phyloP scores from a whole-genome alignment of 2,888 invertebrate species.

The Ophion costatus region DNA sequence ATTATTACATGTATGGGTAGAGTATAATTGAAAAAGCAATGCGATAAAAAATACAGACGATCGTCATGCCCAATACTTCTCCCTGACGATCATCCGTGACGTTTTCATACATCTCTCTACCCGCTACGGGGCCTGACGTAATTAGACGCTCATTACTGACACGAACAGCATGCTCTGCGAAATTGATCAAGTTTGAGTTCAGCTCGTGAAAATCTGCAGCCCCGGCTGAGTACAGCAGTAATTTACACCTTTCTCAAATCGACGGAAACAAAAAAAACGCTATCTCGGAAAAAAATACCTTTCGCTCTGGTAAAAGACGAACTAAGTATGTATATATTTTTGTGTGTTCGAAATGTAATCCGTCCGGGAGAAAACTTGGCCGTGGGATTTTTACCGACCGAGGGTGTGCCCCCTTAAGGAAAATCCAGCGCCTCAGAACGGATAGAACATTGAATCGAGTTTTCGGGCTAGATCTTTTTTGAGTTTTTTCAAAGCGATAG shows the following conservation, averaged over 20 bases:
- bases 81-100: not conserved
- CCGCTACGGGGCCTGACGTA: too few species aligned
- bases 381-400: not conserved
- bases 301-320: not conserved
- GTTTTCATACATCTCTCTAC: too few species aligned
- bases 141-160: not conserved
- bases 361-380: not conserved
- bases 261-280: too few species aligned
- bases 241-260: too few species aligned
- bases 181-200: not conserved
- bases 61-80: not conserved
- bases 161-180: not conserved
- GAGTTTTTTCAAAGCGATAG: not conserved
- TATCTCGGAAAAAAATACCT: not conserved
- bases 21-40: not conserved
- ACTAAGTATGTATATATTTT: not conserved
- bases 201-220: too few species aligned
- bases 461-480: too few species aligned
- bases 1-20: not conserved
- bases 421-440: too few species aligned
- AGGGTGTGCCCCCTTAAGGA: not conserved
- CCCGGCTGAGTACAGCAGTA: not conserved
- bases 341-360: not conserved
- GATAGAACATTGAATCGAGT: too few species aligned
- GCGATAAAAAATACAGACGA: not conserved